Evolutionary conservation across 2,888 invertebrate genomes (phyloP), one percentile per base, ranked within the genome.

Genomic region (Luperina testacea): DNA sequence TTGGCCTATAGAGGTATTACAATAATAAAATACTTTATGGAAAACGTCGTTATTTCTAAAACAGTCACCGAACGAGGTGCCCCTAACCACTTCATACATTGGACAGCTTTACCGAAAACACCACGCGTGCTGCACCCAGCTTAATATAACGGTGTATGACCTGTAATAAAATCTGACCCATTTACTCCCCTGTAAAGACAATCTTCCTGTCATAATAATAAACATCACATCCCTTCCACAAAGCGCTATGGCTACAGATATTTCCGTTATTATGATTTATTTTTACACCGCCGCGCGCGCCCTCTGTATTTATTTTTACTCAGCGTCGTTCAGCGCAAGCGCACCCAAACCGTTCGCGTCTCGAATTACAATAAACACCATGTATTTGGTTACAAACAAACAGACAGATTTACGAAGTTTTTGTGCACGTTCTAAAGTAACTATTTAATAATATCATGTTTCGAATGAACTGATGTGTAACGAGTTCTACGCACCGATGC

Each of bases 271-370:
- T 82, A 83, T 84, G 76, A 84, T 82, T 80, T 89, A 90, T 88
- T 90, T 90, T 83, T 85, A 87, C 79, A 65, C 68, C 53, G 85
- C 75, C 75, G 63, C 74, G 81, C 78, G 83, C 87, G 86, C 88
- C 84, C 87, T 87, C 89, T 88, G 20, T 89, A 82, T 89, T 90
- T 90, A 89, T 90, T 90, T 90, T 74, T 89, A 90, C 83, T 81
- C 79, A 32, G 67, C 81, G 53, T 67, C 76, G 77, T 82, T 80
- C 83, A 61, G 77, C 88, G 88, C 74, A 73, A 81, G 77, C 89
- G 86, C 83, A 82, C 72, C 75, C 88, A 72, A 84, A 81, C 72
- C 79, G 85, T 65, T 70, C 78, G 73, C 81, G 80, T 82, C 70
- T 89, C 88, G 70, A 76, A 77, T 90, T 90, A 86, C 87, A 83